phyloP scores from a whole-genome alignment of 1,140 invertebrate genomes.

The Anagrus nilaparvatae region DNA sequence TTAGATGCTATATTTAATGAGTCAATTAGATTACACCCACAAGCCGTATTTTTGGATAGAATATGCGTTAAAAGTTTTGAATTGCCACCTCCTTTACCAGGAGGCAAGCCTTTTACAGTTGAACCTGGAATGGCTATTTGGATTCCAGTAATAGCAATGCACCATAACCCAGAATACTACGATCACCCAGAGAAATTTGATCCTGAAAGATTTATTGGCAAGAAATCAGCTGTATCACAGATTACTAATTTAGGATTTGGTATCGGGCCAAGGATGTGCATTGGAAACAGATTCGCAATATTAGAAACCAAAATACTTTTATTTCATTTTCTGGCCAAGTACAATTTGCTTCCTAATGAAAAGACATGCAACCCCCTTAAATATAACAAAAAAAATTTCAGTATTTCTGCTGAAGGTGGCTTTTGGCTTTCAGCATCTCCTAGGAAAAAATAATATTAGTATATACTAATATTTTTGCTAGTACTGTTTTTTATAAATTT shows the following conservation, averaged over 20 bases:
- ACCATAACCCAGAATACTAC: slow-evolving; percentile 42
- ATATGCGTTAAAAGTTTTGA: slow-evolving; percentile 30
- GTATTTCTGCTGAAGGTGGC: slow-evolving; percentile 17
- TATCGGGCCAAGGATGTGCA: slow-evolving; percentile 13
- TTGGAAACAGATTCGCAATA: slow-evolving; percentile 22
- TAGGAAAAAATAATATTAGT: too few species aligned
- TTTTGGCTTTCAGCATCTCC: too few species aligned
- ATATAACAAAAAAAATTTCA: slow-evolving; percentile 13
- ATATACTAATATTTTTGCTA: too few species aligned
- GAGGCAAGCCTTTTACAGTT: slow-evolving; percentile 37
- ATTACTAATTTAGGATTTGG: slow-evolving; percentile 10
- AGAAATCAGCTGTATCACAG: neutral
- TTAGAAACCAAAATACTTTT: slow-evolving; percentile 23
- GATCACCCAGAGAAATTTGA: slow-evolving; percentile 45
- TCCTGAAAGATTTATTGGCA: slow-evolving; percentile 45
- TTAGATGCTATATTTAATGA: slow-evolving; percentile 21
- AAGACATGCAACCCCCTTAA: slow-evolving; percentile 22
- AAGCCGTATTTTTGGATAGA: slow-evolving; percentile 41
- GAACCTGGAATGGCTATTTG: slow-evolving; percentile 18
- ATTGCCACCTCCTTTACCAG: slow-evolving; percentile 19
- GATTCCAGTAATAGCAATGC: slow-evolving; percentile 36
- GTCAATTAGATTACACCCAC: slow-evolving; percentile 15
- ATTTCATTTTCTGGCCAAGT: slow-evolving; percentile 22
- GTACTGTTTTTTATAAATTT: too few species aligned
- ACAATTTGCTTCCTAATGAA: slow-evolving; percentile 12